Evolutionary conservation across 2,113 vertebrate species (phyloP), one percentile per base, ranked within the genome.

Genomic region (Lagopus leucura): DNA sequence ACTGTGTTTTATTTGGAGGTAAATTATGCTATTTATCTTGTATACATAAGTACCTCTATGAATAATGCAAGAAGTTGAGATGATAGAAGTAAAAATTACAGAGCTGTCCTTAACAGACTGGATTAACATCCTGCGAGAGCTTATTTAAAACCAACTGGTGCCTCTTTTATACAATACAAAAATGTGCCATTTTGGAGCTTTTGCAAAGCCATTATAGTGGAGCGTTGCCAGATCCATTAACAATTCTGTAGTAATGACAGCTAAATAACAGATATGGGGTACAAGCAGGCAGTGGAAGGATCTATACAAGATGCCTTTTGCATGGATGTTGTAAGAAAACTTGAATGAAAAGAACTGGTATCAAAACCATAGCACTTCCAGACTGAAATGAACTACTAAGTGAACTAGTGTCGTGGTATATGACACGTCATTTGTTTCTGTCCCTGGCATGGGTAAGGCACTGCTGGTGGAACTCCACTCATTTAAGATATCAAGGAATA

Each of bases 21-120:
- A 97, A 97, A 97, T 96, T 92, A 96, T 94, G 77, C 95, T 97
- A 94, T 97, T 97, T 97, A 93, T 97, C 93, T 94, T 91, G 86
- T 92, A 91, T 95, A 57, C 82, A 82, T 96, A 96, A 97, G 93
- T 94, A 95, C 34, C 52, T 91, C 57, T 73, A 94, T 97, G 88
- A 97, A 97, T 97, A 96, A 97, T 95, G 47, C 34, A 96, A 61
- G 45, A 79, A 91, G 43, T 74, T 84, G 47, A 48, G 86, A 91
- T 94, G n/a, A 48, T 96, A 84, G 93, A 82, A 88, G 55, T 94
- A 86, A 96, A 97, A 96, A 96, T 94, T 87, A 76, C 67, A 61
- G 69, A 85, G 66, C 75, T 92, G 25, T 94, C 71, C 79, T 94
- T 95, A 96, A 94, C 96, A 66, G 55, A 91, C 30, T 79, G 67